Evolutionary conservation across 2,797 vertebrate genomes (phyloP).

Genomic region (Epinephelus malabaricus): DNA sequence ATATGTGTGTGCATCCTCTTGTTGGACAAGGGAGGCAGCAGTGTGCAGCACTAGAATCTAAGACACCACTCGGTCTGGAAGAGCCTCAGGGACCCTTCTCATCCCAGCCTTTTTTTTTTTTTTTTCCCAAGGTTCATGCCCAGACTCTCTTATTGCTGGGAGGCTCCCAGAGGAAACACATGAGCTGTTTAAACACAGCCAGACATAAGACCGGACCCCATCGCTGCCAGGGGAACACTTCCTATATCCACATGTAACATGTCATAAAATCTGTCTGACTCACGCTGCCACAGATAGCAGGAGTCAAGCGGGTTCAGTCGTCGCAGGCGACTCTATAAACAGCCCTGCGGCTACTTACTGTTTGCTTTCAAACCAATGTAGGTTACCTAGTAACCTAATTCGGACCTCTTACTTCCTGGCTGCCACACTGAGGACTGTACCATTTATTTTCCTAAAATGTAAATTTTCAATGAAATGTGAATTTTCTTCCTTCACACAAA

Average conservation of each 20-base stretch:
- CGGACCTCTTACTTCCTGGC: slow-evolving; percentile 46
- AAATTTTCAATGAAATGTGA: slow-evolving; percentile 36
- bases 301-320: slow-evolving; percentile 74
- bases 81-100: slow-evolving; percentile 88
- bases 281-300: slow-evolving; percentile 73
- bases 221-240: slow-evolving; percentile 85
- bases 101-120: slow-evolving; percentile 67
- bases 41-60: slow-evolving; percentile 65
- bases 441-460: slow-evolving; percentile 57
- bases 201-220: slow-evolving; percentile 83
- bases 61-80: slow-evolving; percentile 88
- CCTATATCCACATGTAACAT: slow-evolving; percentile 87
- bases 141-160: slow-evolving; percentile 84
- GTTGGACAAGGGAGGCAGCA: slow-evolving; percentile 68
- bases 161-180: slow-evolving; percentile 87
- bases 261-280: slow-evolving; percentile 84
- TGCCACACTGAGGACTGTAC: slow-evolving; percentile 17
- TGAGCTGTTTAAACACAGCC: slow-evolving; percentile 86
- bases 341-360: slow-evolving; percentile 65
- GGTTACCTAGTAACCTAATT: slow-evolving; percentile 78
- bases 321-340: slow-evolving; percentile 72
- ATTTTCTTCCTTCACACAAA: slow-evolving; percentile 28
- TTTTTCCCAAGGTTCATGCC: slow-evolving; percentile 80
- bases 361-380: slow-evolving; percentile 76
- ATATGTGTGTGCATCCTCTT: slow-evolving; percentile 37